phyloP scores from a whole-genome alignment of 2,888 invertebrate species.

The Diloba caeruleocephala region DNA sequence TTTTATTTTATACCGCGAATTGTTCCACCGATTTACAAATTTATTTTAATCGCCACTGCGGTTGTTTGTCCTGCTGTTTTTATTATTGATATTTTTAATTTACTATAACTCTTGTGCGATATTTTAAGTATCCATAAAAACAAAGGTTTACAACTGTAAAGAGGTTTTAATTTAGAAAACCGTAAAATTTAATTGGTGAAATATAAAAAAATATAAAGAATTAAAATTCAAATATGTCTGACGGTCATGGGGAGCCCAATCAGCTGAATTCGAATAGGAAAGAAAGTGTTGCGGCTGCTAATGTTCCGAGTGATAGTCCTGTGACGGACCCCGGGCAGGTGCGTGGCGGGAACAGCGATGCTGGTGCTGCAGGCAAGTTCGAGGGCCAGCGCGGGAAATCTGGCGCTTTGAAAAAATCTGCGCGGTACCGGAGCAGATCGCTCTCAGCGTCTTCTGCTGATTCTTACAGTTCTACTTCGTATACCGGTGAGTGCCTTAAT shows the following conservation, averaged over 20 bases:
- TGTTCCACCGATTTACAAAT: slow-evolving; percentile 43
- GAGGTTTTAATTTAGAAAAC: slow-evolving; percentile 34
- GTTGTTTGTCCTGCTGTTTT: slow-evolving; percentile 68
- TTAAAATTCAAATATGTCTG: slow-evolving; percentile 72
- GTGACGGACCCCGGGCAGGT: slow-evolving; percentile 93
- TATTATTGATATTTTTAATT: slow-evolving; percentile 71
- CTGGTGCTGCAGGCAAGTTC: slow-evolving; percentile 77
- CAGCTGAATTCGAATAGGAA: slow-evolving; percentile 72
- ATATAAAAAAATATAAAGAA: slow-evolving; percentile 31
- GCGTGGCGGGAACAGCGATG: slow-evolving; percentile 75
- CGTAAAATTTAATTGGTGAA: slow-evolving; percentile 27
- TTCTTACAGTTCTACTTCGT: slow-evolving; percentile 96
- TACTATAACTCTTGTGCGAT: slow-evolving; percentile 21
- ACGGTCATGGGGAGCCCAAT: slow-evolving; percentile 78
- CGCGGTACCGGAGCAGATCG: slow-evolving; percentile 96
- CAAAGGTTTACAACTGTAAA: slow-evolving; percentile 7
- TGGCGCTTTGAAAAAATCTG: slow-evolving; percentile 95
- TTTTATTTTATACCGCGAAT: slow-evolving; percentile 47
- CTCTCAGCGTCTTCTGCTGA: slow-evolving; percentile 98
- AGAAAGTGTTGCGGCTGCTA: slow-evolving; percentile 79
- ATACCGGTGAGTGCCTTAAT: slow-evolving; percentile 85
- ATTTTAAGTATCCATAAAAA: slow-evolving; percentile 17
- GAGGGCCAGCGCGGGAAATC: slow-evolving; percentile 88
- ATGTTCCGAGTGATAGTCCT: slow-evolving; percentile 92
- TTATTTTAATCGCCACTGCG: slow-evolving; percentile 61